Percentiles rank a stretch among this genome's conserved stretches.
phyloP scores from a whole-genome alignment of 2,113 vertebrate genomes.

The Dromiciops gliroides region DNA sequence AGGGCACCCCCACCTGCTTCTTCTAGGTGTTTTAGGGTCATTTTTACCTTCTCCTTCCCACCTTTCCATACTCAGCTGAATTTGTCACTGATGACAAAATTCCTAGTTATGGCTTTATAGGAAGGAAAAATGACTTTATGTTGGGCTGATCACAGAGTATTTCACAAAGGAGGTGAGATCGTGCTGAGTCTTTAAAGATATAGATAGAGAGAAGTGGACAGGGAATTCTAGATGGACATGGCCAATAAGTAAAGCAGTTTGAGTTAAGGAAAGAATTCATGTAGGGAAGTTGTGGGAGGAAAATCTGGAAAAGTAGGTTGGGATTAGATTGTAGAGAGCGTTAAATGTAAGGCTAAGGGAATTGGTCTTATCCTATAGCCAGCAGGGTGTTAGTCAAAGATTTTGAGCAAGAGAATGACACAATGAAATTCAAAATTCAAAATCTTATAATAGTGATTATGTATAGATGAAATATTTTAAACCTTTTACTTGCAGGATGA shows the following conservation, averaged over 20 bases:
- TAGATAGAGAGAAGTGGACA: background rate
- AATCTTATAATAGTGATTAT: background rate
- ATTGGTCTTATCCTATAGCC: background rate
- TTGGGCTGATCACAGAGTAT: background rate
- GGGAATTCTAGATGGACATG: background rate
- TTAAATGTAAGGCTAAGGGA: background rate
- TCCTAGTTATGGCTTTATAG: background rate
- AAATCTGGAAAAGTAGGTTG: background rate
- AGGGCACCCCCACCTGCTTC: background rate
- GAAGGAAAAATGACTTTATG: background rate
- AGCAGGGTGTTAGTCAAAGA: background rate
- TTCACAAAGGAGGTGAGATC: background rate
- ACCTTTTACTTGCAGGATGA: background rate
- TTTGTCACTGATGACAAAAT: background rate
- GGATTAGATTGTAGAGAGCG: background rate
- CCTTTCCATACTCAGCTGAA: background rate
- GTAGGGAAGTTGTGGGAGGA: background rate
- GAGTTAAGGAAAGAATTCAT: background rate
- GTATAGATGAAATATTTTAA: background rate
- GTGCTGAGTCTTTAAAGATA: background rate
- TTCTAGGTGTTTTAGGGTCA: background rate
- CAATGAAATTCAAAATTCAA: background rate
- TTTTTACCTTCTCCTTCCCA: background rate
- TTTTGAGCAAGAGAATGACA: background rate
- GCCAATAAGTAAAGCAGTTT: background rate